These are phyloP conservation scores for Takifugu flavidus DNA, from an alignment of 2,113 vertebrate species.

Conservation along the genomic window DNA sequence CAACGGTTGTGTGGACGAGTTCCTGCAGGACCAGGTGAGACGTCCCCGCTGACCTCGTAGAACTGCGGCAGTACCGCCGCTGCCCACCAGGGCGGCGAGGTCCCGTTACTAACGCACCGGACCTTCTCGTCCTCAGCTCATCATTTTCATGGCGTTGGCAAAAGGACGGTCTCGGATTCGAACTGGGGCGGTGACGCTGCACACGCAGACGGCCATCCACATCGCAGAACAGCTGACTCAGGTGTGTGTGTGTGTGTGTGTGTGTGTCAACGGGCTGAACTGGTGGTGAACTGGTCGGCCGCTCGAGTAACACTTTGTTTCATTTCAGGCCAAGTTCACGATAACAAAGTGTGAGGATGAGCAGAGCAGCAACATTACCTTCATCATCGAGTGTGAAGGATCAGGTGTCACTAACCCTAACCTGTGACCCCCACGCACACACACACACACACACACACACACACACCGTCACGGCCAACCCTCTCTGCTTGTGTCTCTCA, in stretches of 20 bases:
- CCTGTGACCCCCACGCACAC: conserved; percentile 57
- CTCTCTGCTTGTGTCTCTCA: conserved; percentile 55
- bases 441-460: background rate
- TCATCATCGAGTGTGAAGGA: conserved; percentile 92
- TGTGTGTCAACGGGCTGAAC: background rate
- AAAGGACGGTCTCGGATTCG: conserved; percentile 88
- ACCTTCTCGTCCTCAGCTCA: conserved; percentile 75
- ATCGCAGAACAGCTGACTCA: conserved; percentile 89
- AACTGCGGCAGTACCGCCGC: too few relatives aligned
- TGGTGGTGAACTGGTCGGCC: background rate
- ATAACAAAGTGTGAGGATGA: conserved; percentile 86
- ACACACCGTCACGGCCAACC: conserved; percentile 8
- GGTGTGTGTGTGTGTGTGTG: conserved; percentile 74
- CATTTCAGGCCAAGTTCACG: conserved; percentile 87
- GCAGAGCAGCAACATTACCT: conserved; percentile 73
- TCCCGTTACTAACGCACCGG: background rate
- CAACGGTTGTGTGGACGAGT: conserved; percentile 93
- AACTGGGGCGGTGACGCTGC: conserved; percentile 88
- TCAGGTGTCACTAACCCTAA: conserved; percentile 79
- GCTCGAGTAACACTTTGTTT: background rate
- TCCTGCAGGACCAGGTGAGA: conserved; percentile 94
- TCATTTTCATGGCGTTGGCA: conserved; percentile 96
- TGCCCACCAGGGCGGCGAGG: too few relatives aligned
- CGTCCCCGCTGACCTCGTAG: background rate
- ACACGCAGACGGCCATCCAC: conserved; percentile 94